phyloP scores from a whole-genome alignment of 37 sponge, comb jelly and placozoan genomes.

The Hormiphora californensis region DNA sequence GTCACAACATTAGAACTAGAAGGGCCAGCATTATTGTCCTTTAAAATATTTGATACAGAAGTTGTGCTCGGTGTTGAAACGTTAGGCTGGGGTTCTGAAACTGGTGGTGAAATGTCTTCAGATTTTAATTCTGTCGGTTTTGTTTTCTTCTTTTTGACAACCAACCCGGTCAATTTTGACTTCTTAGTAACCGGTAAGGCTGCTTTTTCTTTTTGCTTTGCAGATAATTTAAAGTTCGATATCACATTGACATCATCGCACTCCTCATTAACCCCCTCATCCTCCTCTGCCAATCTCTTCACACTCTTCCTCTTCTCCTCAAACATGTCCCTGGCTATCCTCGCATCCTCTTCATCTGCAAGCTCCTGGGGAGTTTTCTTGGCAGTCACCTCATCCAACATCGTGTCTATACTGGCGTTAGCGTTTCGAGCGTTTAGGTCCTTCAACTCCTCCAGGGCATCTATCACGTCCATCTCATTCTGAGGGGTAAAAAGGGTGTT shows the following conservation, averaged over 20 bases:
- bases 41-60: too few relatives aligned
- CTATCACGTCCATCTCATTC: constrained; percentile 93
- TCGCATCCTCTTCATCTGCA: constrained; percentile 66
- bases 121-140: background rate
- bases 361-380: constrained; percentile 56
- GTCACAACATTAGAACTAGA: too few relatives aligned
- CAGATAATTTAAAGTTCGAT: constrained; percentile 7
- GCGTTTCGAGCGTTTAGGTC: constrained; percentile 80
- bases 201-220: background rate
- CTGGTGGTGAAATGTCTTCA: background rate
- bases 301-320: constrained; percentile 7
- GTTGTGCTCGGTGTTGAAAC: too few relatives aligned
- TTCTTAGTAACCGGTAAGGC: background rate
- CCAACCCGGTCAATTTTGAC: background rate
- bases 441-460: constrained; percentile 90
- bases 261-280: constrained; percentile 55
- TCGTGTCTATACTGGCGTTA: constrained; percentile 45
- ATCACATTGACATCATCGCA: constrained; percentile 11
- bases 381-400: constrained; percentile 61
- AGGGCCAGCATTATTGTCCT: too few relatives aligned
- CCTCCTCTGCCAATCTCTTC: constrained; percentile 61
- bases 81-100: too few relatives aligned
- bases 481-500: too few relatives aligned
- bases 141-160: constrained; percentile 11
- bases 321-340: constrained; percentile 64